Conservation (phyloP, 1,140 invertebrate species). For the Adoxophyes honmai region DNA sequence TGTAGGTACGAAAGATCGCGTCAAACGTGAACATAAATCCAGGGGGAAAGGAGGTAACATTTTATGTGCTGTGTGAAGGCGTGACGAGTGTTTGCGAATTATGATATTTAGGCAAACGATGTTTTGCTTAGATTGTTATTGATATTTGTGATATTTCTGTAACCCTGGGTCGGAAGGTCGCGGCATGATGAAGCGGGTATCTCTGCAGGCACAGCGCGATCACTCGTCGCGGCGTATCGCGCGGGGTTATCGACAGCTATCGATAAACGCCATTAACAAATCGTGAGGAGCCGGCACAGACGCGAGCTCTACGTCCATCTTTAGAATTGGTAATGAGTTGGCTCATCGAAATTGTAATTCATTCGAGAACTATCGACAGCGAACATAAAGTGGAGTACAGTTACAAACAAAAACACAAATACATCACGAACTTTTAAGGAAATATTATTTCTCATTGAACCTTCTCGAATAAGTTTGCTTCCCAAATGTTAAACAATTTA, state of each 20-base stretch:
- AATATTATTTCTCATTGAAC: too few relatives aligned
- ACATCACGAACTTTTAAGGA: too few relatives aligned
- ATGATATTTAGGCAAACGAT: background rate
- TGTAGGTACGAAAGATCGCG: background rate
- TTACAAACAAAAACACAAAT: too few relatives aligned
- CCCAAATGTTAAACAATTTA: background rate
- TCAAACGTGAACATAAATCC: background rate
- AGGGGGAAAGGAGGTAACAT: background rate
- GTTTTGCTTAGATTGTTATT: too few relatives aligned
- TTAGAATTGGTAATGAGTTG: slow-evolving; percentile 15
- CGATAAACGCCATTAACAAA: background rate
- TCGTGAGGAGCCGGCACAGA: background rate
- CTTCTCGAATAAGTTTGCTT: too few relatives aligned
- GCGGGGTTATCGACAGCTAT: slow-evolving; percentile 5
- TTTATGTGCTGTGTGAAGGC: background rate
- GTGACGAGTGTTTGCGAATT: background rate
- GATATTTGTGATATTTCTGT: too few relatives aligned
- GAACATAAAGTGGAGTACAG: background rate
- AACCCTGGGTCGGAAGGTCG: background rate
- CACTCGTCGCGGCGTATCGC: background rate
- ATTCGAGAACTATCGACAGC: slow-evolving; percentile 2
- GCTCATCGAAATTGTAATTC: slow-evolving; percentile 15
- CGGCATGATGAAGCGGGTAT: background rate
- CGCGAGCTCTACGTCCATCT: background rate
- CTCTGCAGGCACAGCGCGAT: too few relatives aligned